These are phyloP conservation scores for Lycodopsis pacificus DNA, from an alignment of 2,797 vertebrate genomes.

Conservation along the genomic window DNA sequence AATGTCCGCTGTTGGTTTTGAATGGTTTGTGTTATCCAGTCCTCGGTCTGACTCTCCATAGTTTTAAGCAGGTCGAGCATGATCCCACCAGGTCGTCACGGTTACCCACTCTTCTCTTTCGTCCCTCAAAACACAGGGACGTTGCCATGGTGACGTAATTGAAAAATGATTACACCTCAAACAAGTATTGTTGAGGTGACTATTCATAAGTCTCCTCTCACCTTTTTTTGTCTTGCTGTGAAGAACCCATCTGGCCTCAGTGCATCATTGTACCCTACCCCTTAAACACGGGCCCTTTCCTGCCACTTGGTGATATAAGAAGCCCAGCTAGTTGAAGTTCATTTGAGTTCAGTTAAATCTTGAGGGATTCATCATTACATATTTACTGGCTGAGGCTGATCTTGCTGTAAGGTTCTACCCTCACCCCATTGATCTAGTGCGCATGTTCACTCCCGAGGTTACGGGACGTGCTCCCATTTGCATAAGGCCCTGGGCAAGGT, in stretches of 20 bases:
- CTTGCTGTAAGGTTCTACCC: constrained; percentile 96
- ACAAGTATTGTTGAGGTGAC: constrained; percentile 76
- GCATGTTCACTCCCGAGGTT: constrained; percentile 97
- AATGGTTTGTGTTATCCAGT: constrained; percentile 41
- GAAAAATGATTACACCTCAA: constrained; percentile 79
- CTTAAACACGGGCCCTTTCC: constrained; percentile 51
- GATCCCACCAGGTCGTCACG: constrained; percentile 46
- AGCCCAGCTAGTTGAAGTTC: constrained; percentile 81
- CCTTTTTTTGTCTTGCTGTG: constrained; percentile 56
- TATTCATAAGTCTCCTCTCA: constrained; percentile 73
- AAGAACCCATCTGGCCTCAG: constrained; percentile 59
- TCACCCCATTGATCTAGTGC: constrained; percentile 96
- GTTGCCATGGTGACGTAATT: constrained; percentile 79
- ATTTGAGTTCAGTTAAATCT: constrained; percentile 88
- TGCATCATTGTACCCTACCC: constrained; percentile 48
- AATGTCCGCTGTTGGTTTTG: constrained; percentile 30
- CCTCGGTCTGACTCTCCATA: constrained; percentile 35
- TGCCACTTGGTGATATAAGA: constrained; percentile 75
- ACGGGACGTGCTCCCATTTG: constrained; percentile 97
- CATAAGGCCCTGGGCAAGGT: constrained; percentile 99
- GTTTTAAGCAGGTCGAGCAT: constrained; percentile 25
- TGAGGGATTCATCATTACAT: constrained; percentile 96
- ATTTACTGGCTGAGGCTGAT: constrained; percentile 95
- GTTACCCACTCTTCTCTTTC: constrained; percentile 46
- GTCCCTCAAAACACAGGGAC: constrained; percentile 48